These are phyloP conservation scores for Coptodon rendalli DNA, from an alignment of 2,113 vertebrate genomes.

Conservation along the genomic window DNA sequence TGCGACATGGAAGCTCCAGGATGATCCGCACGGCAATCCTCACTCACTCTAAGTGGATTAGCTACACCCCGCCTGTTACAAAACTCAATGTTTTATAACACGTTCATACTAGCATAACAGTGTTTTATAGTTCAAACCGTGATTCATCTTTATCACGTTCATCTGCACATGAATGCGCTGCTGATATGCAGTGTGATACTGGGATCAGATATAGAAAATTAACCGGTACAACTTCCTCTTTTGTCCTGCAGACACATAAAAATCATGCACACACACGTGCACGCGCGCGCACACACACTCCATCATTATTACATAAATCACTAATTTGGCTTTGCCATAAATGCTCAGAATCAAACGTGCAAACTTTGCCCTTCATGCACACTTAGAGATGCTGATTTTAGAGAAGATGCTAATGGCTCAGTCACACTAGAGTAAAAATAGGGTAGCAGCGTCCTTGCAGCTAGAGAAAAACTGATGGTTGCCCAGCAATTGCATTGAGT, in stretches of 20 bases:
- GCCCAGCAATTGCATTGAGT: background rate
- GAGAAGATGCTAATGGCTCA: background rate
- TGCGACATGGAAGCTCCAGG: conserved; percentile 10
- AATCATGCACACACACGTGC: background rate
- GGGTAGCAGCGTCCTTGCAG: background rate
- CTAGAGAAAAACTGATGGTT: background rate
- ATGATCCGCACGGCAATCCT: conserved; percentile 19
- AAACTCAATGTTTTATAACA: conserved; percentile 21
- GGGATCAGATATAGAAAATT: conserved; percentile 17
- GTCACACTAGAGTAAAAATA: background rate
- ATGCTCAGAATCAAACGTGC: background rate
- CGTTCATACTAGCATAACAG: background rate
- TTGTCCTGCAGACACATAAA: background rate
- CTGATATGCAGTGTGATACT: background rate
- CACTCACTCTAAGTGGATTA: conserved; percentile 54
- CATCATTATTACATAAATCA: background rate
- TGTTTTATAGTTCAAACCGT: conserved; percentile 6
- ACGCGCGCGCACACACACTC: background rate
- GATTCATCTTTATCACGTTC: conserved; percentile 35
- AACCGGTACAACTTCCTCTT: background rate
- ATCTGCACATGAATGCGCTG: conserved; percentile 14
- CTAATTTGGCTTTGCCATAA: background rate
- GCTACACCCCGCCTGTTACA: conserved; percentile 9
- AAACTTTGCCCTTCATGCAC: background rate
- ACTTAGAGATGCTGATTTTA: background rate